Evolutionary conservation across 2,113 vertebrate genomes (phyloP), one percentile per base, ranked within the genome.

Genomic region (Elephantulus edwardii): DNA sequence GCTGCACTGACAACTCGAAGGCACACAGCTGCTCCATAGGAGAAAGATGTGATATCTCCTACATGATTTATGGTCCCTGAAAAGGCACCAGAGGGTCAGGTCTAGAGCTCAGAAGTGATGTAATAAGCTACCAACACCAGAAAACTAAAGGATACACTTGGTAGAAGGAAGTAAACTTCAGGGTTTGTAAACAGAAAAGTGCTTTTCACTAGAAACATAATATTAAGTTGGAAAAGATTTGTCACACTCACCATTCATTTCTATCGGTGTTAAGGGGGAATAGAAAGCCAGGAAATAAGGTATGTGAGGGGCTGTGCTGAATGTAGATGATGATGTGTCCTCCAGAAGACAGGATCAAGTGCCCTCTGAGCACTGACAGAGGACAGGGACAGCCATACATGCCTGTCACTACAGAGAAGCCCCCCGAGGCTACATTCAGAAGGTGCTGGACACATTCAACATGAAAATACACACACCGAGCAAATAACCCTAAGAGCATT

Each of bases 191-290:
- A 94, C 50, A 8, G 74, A 84, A 80, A 89, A 82, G 50, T 77
- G n/a, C 42, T 82, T 90, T 90, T 88, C 40, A 1, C 44, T 58
- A 82, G 74, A 92, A 82, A 86, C 52, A 79, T 83, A 91, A 94
- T 89, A 93, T 88, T 90, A 84, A 94, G 52, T 92, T 94, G 93
- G 52, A 77, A 92, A 91, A 95, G 85, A 91, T 91, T 64, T 83
- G 20, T 84, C 86, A 60, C 11, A 89, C 71, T 83, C 87, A 58
- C 42, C 82, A 84, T 78, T 95, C 78, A 62, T 84, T n/a, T n/a
- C n/a, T n/a, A n/a, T n/a, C 70, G 82, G 68, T 35, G 79, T 82
- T 78, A 71, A 35, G 56, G 87, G 70, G 71, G 68, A 83, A 85
- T 26, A 54, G 71, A 89, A 71, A 90, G 30, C 12, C 7, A 66